Conservation (phyloP, 2,888 invertebrate genomes). For the Dynastes maya region DNA sequence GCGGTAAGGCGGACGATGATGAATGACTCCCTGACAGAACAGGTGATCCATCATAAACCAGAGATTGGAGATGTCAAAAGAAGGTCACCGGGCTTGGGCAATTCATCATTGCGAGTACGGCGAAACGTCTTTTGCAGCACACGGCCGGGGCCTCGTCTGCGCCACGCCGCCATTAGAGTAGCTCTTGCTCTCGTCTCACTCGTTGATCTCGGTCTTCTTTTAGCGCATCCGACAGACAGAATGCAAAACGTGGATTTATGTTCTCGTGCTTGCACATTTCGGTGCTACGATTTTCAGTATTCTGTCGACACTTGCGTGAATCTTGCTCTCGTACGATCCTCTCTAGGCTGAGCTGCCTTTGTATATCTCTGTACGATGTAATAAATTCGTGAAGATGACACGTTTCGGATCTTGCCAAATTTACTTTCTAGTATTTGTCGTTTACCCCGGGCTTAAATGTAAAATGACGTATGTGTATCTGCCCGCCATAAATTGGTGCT, state of each 20-base stretch:
- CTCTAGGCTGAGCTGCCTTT: not conserved
- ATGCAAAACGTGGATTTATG: slow-evolving; percentile 37
- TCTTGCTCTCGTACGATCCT: not conserved
- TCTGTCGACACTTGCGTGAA: not conserved
- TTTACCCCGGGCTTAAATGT: slow-evolving; percentile 5
- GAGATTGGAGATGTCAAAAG: slow-evolving; percentile 69
- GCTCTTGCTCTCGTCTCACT: not conserved
- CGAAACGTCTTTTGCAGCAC: slow-evolving; percentile 44
- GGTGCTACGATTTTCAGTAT: not conserved
- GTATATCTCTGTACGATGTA: not conserved
- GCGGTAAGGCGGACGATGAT: slow-evolving; percentile 63
- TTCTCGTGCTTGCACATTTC: not conserved
- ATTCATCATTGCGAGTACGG: slow-evolving; percentile 59
- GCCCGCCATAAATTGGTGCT: slow-evolving; percentile 6
- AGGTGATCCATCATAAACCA: slow-evolving; percentile 70
- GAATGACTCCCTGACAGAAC: slow-evolving; percentile 69
- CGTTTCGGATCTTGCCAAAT: slow-evolving; percentile 14
- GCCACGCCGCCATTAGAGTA: not conserved
- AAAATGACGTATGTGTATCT: slow-evolving; percentile 27
- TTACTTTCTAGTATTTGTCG: slow-evolving; percentile 24
- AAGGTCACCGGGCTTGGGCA: slow-evolving; percentile 61
- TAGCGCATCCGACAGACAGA: not conserved
- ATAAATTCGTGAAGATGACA: slow-evolving; percentile 10
- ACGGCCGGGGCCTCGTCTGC: not conserved
- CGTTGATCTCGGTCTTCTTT: not conserved